Conservation (phyloP, 2,113 vertebrate species). For the Peromyscus maniculatus region DNA sequence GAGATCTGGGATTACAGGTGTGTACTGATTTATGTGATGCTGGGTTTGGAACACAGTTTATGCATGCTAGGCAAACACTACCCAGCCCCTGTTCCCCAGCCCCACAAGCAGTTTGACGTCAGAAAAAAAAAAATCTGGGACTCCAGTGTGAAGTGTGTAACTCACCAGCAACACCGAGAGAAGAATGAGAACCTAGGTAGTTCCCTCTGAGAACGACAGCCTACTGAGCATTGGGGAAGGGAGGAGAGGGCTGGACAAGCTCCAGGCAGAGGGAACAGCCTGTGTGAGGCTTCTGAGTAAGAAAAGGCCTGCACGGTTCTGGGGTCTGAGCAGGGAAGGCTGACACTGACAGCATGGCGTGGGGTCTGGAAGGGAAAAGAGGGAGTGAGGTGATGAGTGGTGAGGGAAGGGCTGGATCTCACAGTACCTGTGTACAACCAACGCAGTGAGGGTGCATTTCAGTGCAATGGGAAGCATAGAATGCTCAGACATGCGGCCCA, state of each 20-base stretch:
- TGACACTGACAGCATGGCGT: not conserved
- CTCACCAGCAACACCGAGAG: not conserved
- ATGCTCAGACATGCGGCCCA: not conserved
- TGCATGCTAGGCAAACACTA: too few relatives aligned
- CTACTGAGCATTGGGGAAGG: not conserved
- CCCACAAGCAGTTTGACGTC: not conserved
- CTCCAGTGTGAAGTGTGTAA: not conserved
- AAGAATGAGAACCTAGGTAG: not conserved
- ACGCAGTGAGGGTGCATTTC: not conserved
- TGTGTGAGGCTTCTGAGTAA: not conserved
- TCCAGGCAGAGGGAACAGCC: not conserved
- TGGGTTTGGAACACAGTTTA: not conserved
- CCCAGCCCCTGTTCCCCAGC: not conserved
- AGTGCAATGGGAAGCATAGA: not conserved
- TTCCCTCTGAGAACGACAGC: accelerated
- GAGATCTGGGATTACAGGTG: not conserved
- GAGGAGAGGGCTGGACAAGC: not conserved
- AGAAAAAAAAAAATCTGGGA: not conserved
- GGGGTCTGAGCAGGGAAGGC: not conserved
- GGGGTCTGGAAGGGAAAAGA: not conserved
- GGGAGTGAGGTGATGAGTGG: not conserved
- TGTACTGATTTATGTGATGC: not conserved
- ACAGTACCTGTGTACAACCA: not conserved
- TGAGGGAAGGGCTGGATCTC: not conserved
- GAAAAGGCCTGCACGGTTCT: not conserved